phyloP scores from a whole-genome alignment of 2,113 vertebrate genomes.

The Lepus timidus region DNA sequence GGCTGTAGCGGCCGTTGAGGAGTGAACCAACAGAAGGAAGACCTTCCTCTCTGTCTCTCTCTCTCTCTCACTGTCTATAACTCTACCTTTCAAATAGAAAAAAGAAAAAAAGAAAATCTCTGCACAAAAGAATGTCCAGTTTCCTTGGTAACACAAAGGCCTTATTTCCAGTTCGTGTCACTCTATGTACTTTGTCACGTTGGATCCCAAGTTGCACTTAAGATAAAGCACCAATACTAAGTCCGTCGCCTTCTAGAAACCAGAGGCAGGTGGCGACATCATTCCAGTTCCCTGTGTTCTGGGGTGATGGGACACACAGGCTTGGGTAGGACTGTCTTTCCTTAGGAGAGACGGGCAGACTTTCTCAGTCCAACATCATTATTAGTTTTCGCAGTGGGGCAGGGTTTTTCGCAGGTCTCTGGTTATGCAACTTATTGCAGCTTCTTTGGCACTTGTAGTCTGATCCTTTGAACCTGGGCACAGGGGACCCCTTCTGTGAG shows the following conservation, averaged over 20 bases:
- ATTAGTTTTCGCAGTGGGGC: neutral
- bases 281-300: neutral
- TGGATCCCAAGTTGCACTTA: neutral
- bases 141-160: neutral
- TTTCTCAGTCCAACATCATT: neutral
- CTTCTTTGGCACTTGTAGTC: neutral
- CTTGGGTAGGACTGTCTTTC: neutral
- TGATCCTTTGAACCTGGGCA: neutral
- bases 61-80: no score
- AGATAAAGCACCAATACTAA: neutral
- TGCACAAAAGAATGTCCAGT: neutral
- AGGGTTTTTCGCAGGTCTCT: neutral
- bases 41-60: no score
- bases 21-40: no score
- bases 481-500: neutral
- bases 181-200: neutral
- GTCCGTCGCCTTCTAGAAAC: neutral
- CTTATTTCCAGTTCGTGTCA: neutral
- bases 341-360: neutral
- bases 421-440: neutral
- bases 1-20: neutral
- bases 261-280: neutral
- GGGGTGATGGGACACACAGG: neutral
- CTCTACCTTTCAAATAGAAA: no score
- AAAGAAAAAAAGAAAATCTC: no score